phyloP scores from a whole-genome alignment of 2,888 invertebrate species.

The Agrochola circellaris region DNA sequence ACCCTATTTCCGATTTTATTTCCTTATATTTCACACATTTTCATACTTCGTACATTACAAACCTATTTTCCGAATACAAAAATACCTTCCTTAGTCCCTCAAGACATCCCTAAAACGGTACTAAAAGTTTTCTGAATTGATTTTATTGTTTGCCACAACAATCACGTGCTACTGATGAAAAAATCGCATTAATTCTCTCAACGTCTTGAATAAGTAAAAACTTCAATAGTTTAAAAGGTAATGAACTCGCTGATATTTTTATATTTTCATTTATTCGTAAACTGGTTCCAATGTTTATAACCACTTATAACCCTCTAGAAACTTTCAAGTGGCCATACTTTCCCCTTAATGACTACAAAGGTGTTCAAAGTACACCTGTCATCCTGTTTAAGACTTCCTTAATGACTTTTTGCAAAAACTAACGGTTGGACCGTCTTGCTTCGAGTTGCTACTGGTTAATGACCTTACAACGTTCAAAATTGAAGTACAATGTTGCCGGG shows the following conservation, averaged over 20 bases:
- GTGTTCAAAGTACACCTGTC: constrained; percentile 72
- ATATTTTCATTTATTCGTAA: constrained; percentile 50
- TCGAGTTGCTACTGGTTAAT: constrained; percentile 41
- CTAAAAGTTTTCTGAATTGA: constrained; percentile 35
- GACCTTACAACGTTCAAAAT: constrained; percentile 35
- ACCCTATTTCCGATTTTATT: neutral
- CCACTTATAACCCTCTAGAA: constrained; percentile 37
- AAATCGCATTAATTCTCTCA: constrained; percentile 45
- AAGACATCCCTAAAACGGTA: constrained; percentile 4
- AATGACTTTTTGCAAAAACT: constrained; percentile 61
- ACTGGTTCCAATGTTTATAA: constrained; percentile 50
- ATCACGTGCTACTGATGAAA: constrained; percentile 57
- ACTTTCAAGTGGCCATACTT: constrained; percentile 55
- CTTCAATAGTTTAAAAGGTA: constrained; percentile 52
- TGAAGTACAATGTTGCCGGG: constrained; percentile 10
- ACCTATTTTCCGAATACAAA: neutral
- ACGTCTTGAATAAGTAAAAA: constrained; percentile 52
- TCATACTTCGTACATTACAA: neutral
- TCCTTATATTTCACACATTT: constrained; percentile 2
- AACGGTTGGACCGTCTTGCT: constrained; percentile 46
- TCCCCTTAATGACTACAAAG: constrained; percentile 66
- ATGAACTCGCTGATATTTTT: constrained; percentile 59
- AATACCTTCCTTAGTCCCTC: constrained; percentile 7
- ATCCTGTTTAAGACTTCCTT: constrained; percentile 69
- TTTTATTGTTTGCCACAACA: constrained; percentile 41